Base-by-base conservation (phyloP, 2,113 vertebrate genomes). In the Campylorhamphus procurvoides region DNA sequence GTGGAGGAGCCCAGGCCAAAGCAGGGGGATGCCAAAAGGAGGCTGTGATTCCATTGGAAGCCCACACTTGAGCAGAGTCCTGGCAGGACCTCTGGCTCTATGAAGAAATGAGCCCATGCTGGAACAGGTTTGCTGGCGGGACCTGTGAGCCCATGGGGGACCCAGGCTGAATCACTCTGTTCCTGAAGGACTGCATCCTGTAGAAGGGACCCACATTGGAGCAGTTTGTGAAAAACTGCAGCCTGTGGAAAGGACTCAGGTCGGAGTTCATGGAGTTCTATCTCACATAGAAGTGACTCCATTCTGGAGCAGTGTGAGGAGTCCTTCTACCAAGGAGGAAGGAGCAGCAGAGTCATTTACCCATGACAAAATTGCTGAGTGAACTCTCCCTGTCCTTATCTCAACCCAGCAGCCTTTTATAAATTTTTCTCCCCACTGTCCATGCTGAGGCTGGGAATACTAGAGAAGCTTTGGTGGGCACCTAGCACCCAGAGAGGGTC, bases 131-230 rank as follows among this genome's bases (percentile, higher is more conserved):
- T 52, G 14, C 44, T 59, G 52, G 44, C 24, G 79, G 59, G 29
- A 59, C 14, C 28, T 39, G 12, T 25, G 52, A 49, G 9, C 31
- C 8, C 1, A 1, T 4, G 33, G 33, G 7, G 12, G 22, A 52
- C 27, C 8, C 52, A 74, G 0, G 0, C 28, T n/a, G 23, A 33
- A 66, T 39, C n/a, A 76, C 12, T 12, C 19, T 47, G 11, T 6
- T 62, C 13, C 28, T 62, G 47, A 62, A 62, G 47, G 17, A 46
- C n/a, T 31, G n/a, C 23, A 62, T 7, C 35, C n/a, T 4, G 1
- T 42, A 16, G 23, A 72, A 73, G 4, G 5, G 28, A 84, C 9
- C 11, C 58, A 52, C 0, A 0, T 0, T 25, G 52, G n/a, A 59
- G 59, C 28, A 66, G 44, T 52, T 25, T 27, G 50, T 59, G 44